phyloP scores from a whole-genome alignment of 2,888 invertebrate genomes.

The Philereme vetulata region DNA sequence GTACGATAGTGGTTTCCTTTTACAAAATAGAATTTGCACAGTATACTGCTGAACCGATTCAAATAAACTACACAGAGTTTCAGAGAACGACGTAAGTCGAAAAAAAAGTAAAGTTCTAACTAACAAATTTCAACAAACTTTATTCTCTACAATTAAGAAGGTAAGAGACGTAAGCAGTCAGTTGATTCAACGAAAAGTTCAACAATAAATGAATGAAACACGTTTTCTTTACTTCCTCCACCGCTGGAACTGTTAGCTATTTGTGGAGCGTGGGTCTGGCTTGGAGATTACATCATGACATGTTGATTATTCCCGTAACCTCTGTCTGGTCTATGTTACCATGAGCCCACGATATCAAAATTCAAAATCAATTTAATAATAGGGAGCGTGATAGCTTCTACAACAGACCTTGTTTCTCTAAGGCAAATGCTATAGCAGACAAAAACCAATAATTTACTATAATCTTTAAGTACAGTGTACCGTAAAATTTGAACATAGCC shows the following conservation, averaged over 20 bases:
- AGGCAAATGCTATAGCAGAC: background rate
- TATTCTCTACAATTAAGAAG: background rate
- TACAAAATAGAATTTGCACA: constrained; percentile 20
- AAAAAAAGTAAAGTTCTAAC: background rate
- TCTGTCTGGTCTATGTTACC: background rate
- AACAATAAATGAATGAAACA: constrained; percentile 18
- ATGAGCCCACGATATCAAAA: background rate
- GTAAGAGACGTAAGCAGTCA: background rate
- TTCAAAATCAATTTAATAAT: constrained; percentile 2
- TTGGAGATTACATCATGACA: constrained; percentile 28
- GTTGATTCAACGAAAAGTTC: background rate
- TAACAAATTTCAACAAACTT: background rate
- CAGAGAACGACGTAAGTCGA: too few species aligned
- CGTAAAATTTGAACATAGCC: constrained; percentile 21
- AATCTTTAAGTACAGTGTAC: constrained; percentile 2
- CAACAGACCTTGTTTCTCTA: background rate
- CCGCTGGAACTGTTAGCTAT: constrained; percentile 7
- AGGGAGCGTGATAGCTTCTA: background rate
- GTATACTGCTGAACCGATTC: constrained; percentile 1
- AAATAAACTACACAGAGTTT: background rate
- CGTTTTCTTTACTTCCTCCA: constrained; percentile 9
- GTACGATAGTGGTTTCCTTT: constrained; percentile 41
- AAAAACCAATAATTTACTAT: background rate
- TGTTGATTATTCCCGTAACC: constrained; percentile 22
- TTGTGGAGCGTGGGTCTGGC: constrained; percentile 24